Evolutionary conservation across 92 coral and sea anemone species (phyloP).

Genomic region (Pocillopora meandrina): DNA sequence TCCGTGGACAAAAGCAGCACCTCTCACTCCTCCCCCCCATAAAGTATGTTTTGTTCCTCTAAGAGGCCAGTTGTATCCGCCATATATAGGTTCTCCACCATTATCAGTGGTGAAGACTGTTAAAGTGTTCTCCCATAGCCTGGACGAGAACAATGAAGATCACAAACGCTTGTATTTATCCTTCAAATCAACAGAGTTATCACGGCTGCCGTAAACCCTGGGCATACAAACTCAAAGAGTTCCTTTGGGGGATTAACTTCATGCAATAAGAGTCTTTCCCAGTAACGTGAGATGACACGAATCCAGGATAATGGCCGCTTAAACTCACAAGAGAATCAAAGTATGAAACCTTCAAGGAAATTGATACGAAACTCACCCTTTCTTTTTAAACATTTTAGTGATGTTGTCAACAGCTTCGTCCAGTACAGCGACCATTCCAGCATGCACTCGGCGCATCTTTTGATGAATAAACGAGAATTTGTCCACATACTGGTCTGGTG

Average conservation of each 20-base stretch:
- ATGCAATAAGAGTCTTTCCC: too few species aligned
- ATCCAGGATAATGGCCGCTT: too few species aligned
- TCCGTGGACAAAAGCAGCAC: slow-evolving; percentile 68
- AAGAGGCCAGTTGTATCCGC: slow-evolving; percentile 78
- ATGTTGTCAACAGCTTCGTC: slow-evolving; percentile 81
- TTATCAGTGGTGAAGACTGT: slow-evolving; percentile 71
- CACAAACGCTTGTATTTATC: background rate
- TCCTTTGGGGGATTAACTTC: too few species aligned
- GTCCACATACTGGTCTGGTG: slow-evolving; percentile 61
- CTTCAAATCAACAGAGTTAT: background rate
- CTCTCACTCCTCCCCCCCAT: slow-evolving; percentile 76
- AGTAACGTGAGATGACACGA: too few species aligned
- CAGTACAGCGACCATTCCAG: slow-evolving; percentile 57
- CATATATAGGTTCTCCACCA: slow-evolving; percentile 62
- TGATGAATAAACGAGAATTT: slow-evolving; percentile 64
- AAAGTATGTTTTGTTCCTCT: slow-evolving; percentile 69
- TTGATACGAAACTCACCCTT: too few species aligned
- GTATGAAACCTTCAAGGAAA: too few species aligned
- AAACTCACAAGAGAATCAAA: too few species aligned
- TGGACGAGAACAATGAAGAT: slow-evolving; percentile 24
- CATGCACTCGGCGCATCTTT: slow-evolving; percentile 45
- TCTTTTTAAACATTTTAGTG: slow-evolving; percentile 36
- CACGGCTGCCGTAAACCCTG: too few species aligned
- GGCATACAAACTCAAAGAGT: too few species aligned
- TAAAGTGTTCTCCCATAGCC: slow-evolving; percentile 71